These are phyloP conservation scores for Amphilophus citrinellus DNA, from an alignment of 2,113 vertebrate genomes.

Conservation along the genomic window DNA sequence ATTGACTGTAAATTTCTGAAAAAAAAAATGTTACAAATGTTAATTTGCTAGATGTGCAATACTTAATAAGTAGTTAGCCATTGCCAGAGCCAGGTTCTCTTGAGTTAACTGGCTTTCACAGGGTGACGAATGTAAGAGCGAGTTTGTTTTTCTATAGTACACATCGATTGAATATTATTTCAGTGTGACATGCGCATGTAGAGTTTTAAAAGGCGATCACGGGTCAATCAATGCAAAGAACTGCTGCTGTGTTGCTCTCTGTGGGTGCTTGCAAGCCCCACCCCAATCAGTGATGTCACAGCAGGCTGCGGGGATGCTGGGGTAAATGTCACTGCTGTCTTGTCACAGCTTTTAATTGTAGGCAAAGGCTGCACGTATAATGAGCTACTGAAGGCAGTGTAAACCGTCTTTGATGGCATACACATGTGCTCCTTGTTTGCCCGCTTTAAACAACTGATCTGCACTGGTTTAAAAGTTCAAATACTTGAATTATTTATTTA, in stretches of 20 bases:
- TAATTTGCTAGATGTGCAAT: constrained; percentile 84
- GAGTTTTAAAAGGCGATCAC: constrained; percentile 50
- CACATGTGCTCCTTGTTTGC: neutral
- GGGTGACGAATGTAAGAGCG: constrained; percentile 62
- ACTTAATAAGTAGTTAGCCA: constrained; percentile 73
- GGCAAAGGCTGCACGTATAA: neutral
- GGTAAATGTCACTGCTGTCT: neutral
- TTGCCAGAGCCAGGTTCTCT: constrained; percentile 61
- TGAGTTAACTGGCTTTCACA: constrained; percentile 53
- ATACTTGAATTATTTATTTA: too few species aligned
- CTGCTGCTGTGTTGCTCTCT: neutral
- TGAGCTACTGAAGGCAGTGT: neutral
- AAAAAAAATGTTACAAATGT: constrained; percentile 68
- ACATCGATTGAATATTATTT: constrained; percentile 32
- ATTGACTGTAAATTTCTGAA: constrained; percentile 80
- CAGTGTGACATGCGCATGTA: constrained; percentile 57
- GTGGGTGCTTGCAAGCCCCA: neutral
- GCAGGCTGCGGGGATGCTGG: neutral
- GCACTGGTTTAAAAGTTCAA: too few species aligned
- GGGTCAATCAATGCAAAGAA: neutral
- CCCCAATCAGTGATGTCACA: neutral
- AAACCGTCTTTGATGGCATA: neutral
- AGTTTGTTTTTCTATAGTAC: constrained; percentile 42
- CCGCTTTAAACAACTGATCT: neutral
- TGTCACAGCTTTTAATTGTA: neutral